phyloP scores from a whole-genome alignment of 2,113 vertebrate species.

The Heptranchias perlo region DNA sequence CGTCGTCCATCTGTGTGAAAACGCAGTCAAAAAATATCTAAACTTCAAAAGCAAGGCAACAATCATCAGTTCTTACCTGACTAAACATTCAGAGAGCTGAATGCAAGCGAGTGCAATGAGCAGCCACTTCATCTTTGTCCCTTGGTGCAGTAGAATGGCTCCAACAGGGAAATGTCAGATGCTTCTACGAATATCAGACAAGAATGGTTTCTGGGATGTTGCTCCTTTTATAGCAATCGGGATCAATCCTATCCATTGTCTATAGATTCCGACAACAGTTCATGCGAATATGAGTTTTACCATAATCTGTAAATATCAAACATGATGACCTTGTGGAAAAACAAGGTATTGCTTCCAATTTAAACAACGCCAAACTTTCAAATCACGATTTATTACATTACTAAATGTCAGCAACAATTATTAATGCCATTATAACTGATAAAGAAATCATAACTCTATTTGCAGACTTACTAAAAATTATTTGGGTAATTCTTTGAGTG shows the following conservation, averaged over 20 bases:
- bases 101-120: constrained; percentile 52
- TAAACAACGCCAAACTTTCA: not conserved
- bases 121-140: constrained; percentile 51
- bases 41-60: not conserved
- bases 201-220: not conserved
- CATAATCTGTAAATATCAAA: not conserved
- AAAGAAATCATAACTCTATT: not conserved
- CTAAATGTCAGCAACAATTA: not conserved
- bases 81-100: constrained; percentile 52
- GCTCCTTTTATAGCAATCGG: not conserved
- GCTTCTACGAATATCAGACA: not conserved
- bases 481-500: not conserved
- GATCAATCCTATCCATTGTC: not conserved
- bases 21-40: not conserved
- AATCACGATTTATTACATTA: not conserved
- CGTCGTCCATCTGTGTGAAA: not conserved
- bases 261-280: not conserved
- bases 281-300: not conserved
- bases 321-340: not conserved
- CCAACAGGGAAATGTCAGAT: not conserved
- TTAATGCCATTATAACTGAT: not conserved
- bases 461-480: not conserved
- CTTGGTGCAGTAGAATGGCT: too few relatives aligned
- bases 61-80: constrained; percentile 48
- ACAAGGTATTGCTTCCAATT: not conserved